Base-by-base conservation (phyloP, 2,113 vertebrate species). In the Elaphurus davidianus region DNA sequence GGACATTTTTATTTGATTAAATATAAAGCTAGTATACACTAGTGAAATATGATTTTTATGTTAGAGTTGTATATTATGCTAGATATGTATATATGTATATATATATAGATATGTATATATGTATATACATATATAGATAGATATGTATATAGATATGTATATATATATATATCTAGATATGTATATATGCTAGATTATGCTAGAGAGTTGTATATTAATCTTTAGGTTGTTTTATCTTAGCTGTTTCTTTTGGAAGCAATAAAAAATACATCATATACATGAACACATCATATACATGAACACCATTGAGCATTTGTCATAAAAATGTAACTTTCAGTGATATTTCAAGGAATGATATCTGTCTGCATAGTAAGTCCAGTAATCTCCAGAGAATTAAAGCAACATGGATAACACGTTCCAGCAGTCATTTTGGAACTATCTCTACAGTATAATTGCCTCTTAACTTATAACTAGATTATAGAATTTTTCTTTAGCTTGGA, bases 401-500 rank as follows among this genome's bases (percentile, higher is more conserved):
- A 95, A 87, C 6, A 79, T 0, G 9, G 6, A 28, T 30, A 50
- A 36, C 14, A 98, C 0, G 0, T 81, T 30, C 16, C 67, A 54
- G 4, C 8, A 88, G 8, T 83, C 30, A 50, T 74, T 45, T 36
- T 19, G 2, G 27, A 89, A 71, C 5, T 33, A 71, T 88, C 7
- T 62, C 13, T 30, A 52, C 11, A 23, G 36, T 33, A 2, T n/a
- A 82, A 60, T 52, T 59, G 30, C 27, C n/a, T 96, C 25, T 78
- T 54, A 55, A 96, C 54, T 91, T 97, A 64, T 23, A 86, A 59
- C 25, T 91, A 6, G 36, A 15, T 90, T 76, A 43, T 19, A 91
- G 7, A 15, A 78, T 54, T 97, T 97, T 90, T 33, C 30, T 86
- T 92, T 33, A 88, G 40, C 71, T 97, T 90, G n/a, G 47, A 96